Evolutionary conservation across 2,113 vertebrate genomes (phyloP).

Genomic region (Pelecanus crispus): DNA sequence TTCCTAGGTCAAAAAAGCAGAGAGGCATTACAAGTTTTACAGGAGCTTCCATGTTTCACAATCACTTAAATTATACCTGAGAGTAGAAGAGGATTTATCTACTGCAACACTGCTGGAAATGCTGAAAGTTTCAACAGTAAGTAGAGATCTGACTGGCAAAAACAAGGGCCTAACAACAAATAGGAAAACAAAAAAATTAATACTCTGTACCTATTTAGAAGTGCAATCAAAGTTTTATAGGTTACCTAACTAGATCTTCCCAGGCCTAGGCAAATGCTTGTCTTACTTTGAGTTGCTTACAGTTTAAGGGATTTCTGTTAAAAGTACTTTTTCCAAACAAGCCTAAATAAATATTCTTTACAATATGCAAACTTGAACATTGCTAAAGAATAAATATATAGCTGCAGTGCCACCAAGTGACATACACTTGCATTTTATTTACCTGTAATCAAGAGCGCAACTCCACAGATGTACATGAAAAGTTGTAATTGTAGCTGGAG

Average conservation of each 20-base stretch:
- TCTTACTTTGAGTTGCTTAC: not conserved
- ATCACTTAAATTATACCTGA: conserved; percentile 76
- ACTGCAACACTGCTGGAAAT: conserved; percentile 91
- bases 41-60: not conserved
- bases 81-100: conserved; percentile 91
- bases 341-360: not conserved
- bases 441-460: conserved; percentile 96
- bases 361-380: not conserved
- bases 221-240: not conserved
- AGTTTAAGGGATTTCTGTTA: not conserved
- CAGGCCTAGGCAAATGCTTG: not conserved
- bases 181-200: not conserved
- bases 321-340: not conserved
- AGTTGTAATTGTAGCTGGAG: conserved; percentile 89
- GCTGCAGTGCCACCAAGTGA: not conserved
- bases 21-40: not conserved
- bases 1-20: not conserved
- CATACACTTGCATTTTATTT: not conserved
- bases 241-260: not conserved
- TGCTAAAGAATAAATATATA: not conserved
- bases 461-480: conserved; percentile 96
- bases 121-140: conserved; percentile 95
- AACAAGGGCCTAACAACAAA: conserved; percentile 83
- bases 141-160: conserved; percentile 86
- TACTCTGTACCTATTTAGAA: not conserved